Percentiles rank a stretch among this genome's conserved stretches.
These are phyloP conservation scores for Molorchus minor DNA, from an alignment of 2,888 invertebrate species.

Conservation along the genomic window DNA sequence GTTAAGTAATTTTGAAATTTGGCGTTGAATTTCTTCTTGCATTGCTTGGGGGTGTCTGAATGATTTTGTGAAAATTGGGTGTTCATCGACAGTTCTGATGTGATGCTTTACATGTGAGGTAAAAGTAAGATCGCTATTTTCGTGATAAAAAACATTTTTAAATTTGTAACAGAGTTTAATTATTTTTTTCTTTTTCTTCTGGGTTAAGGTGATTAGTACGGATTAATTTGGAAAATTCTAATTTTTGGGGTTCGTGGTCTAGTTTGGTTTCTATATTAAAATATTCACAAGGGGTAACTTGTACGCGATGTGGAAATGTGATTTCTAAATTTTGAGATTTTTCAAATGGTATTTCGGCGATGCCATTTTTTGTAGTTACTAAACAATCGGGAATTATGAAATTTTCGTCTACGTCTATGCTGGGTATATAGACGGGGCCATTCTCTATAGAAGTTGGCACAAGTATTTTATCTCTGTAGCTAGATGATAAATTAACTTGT, in stretches of 20 bases:
- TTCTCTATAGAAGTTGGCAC: not conserved
- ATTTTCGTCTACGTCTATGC: not conserved
- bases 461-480: not conserved
- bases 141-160: not conserved
- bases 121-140: not conserved
- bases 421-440: too few species aligned
- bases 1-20: slow-evolving; percentile 34
- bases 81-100: slow-evolving; percentile 27
- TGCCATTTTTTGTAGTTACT: not conserved
- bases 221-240: slow-evolving; percentile 2
- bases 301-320: not conserved
- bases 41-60: slow-evolving; percentile 26
- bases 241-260: not conserved
- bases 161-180: not conserved
- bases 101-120: slow-evolving; percentile 22
- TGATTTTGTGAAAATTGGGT: slow-evolving; percentile 27
- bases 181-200: slow-evolving; percentile 4
- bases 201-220: slow-evolving; percentile 2
- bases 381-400: not conserved
- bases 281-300: not conserved
- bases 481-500: not conserved
- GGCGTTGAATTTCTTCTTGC: slow-evolving; percentile 29
- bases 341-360: not conserved
- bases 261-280: not conserved
- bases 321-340: not conserved